A percentile compares a stretch with the other conserved stretches of the same genome.
Evolutionary conservation across 37 sponge, comb jelly and placozoan genomes (phyloP).

Genomic region (Hexactinellida sp.): DNA sequence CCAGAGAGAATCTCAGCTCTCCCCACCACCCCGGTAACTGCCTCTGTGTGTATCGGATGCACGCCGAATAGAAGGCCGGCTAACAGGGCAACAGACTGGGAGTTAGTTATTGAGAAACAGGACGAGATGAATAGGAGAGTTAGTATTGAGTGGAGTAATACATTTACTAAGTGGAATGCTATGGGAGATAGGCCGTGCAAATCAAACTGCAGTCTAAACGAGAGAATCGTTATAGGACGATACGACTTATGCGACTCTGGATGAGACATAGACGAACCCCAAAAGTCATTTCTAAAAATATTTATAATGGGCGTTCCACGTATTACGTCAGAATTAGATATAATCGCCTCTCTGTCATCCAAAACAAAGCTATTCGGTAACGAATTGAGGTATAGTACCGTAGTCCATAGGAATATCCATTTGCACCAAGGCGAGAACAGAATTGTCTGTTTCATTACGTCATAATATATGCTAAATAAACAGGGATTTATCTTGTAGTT

Average conservation of each 20-base stretch:
- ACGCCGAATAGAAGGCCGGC: conserved; percentile 55
- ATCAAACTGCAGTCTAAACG: conserved; percentile 43
- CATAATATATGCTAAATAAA: too few species aligned
- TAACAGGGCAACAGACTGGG: background rate
- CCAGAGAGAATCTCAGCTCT: conserved; percentile 61
- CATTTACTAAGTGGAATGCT: conserved; percentile 62
- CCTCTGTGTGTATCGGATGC: conserved; percentile 94
- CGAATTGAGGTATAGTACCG: conserved; percentile 40
- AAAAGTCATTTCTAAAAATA: conserved; percentile 68
- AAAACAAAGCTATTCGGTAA: conserved; percentile 53
- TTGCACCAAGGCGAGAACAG: background rate
- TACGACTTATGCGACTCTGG: conserved; percentile 78
- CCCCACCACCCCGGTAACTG: conserved; percentile 75
- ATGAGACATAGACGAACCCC: conserved; percentile 56
- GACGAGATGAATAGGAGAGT: conserved; percentile 31
- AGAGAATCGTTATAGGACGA: conserved; percentile 58
- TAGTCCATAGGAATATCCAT: background rate
- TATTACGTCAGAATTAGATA: conserved; percentile 53
- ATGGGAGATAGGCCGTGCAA: conserved; percentile 51
- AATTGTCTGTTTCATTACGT: background rate
- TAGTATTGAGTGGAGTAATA: conserved; percentile 38
- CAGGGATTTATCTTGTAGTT: too few species aligned
- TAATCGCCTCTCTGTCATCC: conserved; percentile 68
- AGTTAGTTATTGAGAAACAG: background rate
- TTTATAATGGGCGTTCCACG: conserved; percentile 27